Conservation (phyloP, 2,797 vertebrate species). For the Borostomias antarcticus region DNA sequence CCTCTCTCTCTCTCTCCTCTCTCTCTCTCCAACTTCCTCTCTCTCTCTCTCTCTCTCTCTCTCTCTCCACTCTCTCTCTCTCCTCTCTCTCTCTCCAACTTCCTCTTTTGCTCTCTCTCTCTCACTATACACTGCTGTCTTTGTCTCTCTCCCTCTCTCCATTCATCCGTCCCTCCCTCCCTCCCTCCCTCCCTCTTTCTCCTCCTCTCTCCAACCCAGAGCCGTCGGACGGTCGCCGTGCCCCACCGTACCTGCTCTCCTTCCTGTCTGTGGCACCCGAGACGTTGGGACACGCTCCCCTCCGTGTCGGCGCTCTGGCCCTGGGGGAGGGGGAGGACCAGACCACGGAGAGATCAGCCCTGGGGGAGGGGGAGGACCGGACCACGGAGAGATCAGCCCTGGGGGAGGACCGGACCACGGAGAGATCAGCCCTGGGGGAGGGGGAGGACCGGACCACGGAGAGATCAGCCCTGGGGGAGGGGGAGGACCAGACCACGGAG, state of each 20-base stretch:
- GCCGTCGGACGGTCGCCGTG: background rate
- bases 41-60: background rate
- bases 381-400: background rate
- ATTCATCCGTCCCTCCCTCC: background rate
- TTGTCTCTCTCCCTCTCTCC: background rate
- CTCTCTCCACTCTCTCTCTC: background rate
- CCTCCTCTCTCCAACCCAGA: slow-evolving; percentile 11
- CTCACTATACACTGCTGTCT: background rate
- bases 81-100: background rate
- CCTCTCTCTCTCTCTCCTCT: slow-evolving; percentile 4
- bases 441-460: too few species aligned
- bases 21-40: too few species aligned
- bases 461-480: background rate
- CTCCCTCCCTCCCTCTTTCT: background rate
- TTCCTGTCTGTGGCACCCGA: slow-evolving; percentile 8
- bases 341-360: slow-evolving; percentile 12
- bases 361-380: too few species aligned
- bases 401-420: slow-evolving; percentile 10
- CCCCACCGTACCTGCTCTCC: slow-evolving; percentile 9
- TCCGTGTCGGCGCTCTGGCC: background rate
- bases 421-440: slow-evolving; percentile 14
- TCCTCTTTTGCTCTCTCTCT: background rate
- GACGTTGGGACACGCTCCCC: background rate
- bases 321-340: background rate
- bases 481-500: slow-evolving; percentile 13